Evolutionary conservation across 53 echinoderm and acorn worm species (phyloP), one percentile per base, ranked within the genome.

Genomic region (Echinarachnius parma): DNA sequence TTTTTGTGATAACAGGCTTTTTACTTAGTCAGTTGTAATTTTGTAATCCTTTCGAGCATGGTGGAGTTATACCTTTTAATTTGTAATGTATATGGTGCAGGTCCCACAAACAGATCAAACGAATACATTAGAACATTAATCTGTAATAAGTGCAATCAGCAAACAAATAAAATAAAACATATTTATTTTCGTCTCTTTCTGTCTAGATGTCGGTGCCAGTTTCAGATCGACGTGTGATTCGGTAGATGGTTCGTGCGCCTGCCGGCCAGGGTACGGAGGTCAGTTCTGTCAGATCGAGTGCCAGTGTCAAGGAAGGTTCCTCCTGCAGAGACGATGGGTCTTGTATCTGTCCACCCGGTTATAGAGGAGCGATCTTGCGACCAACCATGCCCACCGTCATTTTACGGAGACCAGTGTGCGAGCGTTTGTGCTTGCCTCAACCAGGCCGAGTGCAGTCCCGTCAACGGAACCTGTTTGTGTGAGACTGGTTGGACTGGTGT

Each of bases 281-380:
- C 52, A 21, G 31, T 52, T 57, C 28, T 93, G 93, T 23, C 39
- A 55, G 5, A 21, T 42, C 14, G 46, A 57, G 35, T 93, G 56
- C 54, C 18, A n/a, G 8, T 96, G 96, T 72, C 20, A 33, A 3
- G n/a, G 78, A 95, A 48, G 84, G 61, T 1, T 82, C 76, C 28
- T 28, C 53, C 13, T 95, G 96, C 55, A 25, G 15, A 7, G 7
- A 25, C 3, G 75, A 64, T 21, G 87, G 87, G 11, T 55, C 78
- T 20, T 87, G 87, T 25, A 18, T 42, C 21, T 87, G 87, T 49
- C 28, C 19, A 4, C 25, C 78, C 25, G 87, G 87, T 5, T 87
- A 59, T 75, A 49, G 32, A 3, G 83, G 83, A 46, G 8, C 14
- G 5, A 34, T n/a, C 26, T 15, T 83, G 80, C 53, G 49, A 80